phyloP scores from a whole-genome alignment of 1,140 invertebrate species.

The Chionoecetes opilio region DNA sequence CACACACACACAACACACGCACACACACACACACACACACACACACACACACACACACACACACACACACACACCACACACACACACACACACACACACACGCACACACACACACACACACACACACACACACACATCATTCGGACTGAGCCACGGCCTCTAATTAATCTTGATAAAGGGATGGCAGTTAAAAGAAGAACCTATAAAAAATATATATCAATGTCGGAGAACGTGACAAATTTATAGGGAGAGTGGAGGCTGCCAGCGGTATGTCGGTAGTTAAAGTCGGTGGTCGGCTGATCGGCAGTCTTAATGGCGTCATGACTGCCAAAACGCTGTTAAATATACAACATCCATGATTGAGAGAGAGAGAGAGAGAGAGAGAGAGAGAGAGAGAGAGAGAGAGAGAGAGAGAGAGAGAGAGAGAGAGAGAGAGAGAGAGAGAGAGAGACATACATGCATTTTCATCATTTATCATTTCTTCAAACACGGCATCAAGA shows the following conservation, averaged over 20 bases:
- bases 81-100: slow-evolving; percentile 8
- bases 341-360: too few species aligned
- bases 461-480: too few species aligned
- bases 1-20: too few species aligned
- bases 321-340: background rate
- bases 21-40: background rate
- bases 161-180: background rate
- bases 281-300: background rate
- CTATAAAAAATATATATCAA: background rate
- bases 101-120: background rate
- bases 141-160: background rate
- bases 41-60: background rate
- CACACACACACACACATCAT: slow-evolving; percentile 2
- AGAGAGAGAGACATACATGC: too few species aligned
- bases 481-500: too few species aligned
- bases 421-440: too few species aligned
- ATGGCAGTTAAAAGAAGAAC: background rate
- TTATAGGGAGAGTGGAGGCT: background rate
- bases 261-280: background rate
- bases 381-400: slow-evolving; percentile 36
- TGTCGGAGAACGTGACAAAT: background rate
- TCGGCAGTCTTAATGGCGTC: background rate
- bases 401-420: background rate
- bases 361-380: background rate
- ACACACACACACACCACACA: slow-evolving; percentile 22